Base-by-base conservation (phyloP, 1,140 invertebrate species). In the Lepeophtheirus salmonis region DNA sequence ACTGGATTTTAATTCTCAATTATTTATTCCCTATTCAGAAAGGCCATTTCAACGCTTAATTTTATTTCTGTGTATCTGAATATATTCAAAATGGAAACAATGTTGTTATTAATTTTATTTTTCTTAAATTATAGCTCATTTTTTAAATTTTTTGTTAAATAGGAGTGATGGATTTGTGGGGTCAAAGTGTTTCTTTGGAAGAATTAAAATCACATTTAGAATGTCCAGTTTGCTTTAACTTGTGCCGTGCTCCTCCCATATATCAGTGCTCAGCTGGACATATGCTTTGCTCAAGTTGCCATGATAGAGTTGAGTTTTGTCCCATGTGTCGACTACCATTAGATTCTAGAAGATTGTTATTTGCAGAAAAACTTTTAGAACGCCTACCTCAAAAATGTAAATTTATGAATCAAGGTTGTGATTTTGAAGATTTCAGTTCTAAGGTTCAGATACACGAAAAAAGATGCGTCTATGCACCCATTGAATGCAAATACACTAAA, bases 161-260 rank as follows among this genome's bases (percentile, higher is more conserved):
- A n/a, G n/a, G n/a, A n/a, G n/a, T n/a, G n/a, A n/a, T n/a, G n/a
- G n/a, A n/a, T n/a, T n/a, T n/a, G n/a, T n/a, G n/a, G n/a, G n/a
- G n/a, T n/a, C n/a, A n/a, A 41, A n/a, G 30, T 10, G 30, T 10
- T 41, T n/a, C n/a, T n/a, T 41, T 57, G 23, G 55, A 48, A 3
- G 2, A 3, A 14, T 23, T 57, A 17, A 57, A 41, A 41, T 17
- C 21, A 17, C 17, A 26, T 17, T 57, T 57, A 18, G 55, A 57
- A 21, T 57, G 55, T 24, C 55, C 55, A 12, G 26, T 57, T 41
- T 57, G 55, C 30, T 57, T 57, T 14, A 41, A 41, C 17, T 14
- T 41, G 13, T 25, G 20, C 3, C 13, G 16, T 12, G 26, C 16
- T 2, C 17, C 55, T 16, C 55, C 55, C 55, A 57, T 57, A 23